phyloP scores from a whole-genome alignment of 2,113 vertebrate genomes.

The Colaptes auratus region DNA sequence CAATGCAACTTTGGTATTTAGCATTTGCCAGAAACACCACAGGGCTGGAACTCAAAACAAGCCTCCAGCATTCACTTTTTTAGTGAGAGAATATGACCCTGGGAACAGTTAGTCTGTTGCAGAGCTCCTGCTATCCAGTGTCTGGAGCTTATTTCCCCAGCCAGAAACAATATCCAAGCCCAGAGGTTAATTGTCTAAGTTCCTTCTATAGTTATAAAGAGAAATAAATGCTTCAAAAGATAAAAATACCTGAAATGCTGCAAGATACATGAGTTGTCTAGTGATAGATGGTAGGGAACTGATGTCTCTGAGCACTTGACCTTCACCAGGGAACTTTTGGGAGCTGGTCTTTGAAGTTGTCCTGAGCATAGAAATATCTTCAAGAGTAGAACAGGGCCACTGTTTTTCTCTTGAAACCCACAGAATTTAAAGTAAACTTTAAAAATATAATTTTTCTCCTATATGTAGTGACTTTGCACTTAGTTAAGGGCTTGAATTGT shows the following conservation, averaged over 20 bases:
- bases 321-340: not conserved
- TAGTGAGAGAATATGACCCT: no score
- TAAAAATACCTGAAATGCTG: not conserved
- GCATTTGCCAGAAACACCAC: not conserved
- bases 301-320: not conserved
- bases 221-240: constrained; percentile 22
- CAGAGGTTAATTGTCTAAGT: not conserved
- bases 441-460: not conserved
- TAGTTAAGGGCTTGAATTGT: not conserved
- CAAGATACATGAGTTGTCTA: not conserved
- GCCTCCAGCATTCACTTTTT: not conserved
- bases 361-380: not conserved
- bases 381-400: not conserved
- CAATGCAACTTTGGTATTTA: not conserved
- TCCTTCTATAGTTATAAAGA: not conserved
- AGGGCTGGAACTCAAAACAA: constrained; percentile 5
- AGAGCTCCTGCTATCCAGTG: not conserved
- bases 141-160: not conserved
- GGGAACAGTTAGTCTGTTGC: not conserved
- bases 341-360: not conserved
- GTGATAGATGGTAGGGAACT: not conserved
- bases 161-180: constrained; percentile 1
- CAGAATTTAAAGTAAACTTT: not conserved
- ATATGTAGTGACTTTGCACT: not conserved
- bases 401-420: not conserved